Evolutionary conservation across 2,113 vertebrate genomes (phyloP).

Genomic region (Psophia crepitans): DNA sequence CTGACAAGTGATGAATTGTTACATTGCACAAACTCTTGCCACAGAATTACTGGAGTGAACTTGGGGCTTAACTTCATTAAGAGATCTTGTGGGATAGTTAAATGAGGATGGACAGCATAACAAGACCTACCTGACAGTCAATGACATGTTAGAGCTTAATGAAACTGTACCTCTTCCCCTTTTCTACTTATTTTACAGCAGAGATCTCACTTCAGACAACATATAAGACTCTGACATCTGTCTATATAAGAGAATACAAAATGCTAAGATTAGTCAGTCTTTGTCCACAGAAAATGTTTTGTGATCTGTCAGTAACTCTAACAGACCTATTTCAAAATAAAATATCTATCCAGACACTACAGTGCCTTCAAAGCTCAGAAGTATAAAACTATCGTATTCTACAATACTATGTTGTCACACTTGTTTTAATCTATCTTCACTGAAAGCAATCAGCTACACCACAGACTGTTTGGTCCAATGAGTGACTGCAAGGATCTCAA

Average conservation of each 20-base stretch:
- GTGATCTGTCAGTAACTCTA: not conserved
- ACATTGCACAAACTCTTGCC: constrained; percentile 93
- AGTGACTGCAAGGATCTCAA: not conserved
- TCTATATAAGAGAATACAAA: constrained; percentile 6
- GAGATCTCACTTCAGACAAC: constrained; percentile 40
- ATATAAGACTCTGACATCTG: not conserved
- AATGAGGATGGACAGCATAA: constrained; percentile 91
- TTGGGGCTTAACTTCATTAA: constrained; percentile 98
- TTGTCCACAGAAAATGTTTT: not conserved
- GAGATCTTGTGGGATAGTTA: constrained; percentile 89
- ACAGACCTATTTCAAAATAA: not conserved
- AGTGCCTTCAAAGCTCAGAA: not conserved
- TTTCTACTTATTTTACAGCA: constrained; percentile 47
- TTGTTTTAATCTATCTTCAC: not conserved
- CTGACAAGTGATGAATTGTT: constrained; percentile 99
- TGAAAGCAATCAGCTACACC: not conserved
- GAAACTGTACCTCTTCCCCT: constrained; percentile 62
- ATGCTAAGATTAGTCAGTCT: not conserved
- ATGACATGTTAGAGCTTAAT: constrained; percentile 69
- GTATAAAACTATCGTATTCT: not conserved
- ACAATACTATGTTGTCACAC: not conserved
- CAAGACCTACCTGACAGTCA: constrained; percentile 80
- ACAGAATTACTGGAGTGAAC: constrained; percentile 88
- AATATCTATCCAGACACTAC: not conserved
- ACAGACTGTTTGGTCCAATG: not conserved